These are phyloP conservation scores for Collichthys lucidus DNA, from an alignment of 2,113 vertebrate species.

Conservation along the genomic window DNA sequence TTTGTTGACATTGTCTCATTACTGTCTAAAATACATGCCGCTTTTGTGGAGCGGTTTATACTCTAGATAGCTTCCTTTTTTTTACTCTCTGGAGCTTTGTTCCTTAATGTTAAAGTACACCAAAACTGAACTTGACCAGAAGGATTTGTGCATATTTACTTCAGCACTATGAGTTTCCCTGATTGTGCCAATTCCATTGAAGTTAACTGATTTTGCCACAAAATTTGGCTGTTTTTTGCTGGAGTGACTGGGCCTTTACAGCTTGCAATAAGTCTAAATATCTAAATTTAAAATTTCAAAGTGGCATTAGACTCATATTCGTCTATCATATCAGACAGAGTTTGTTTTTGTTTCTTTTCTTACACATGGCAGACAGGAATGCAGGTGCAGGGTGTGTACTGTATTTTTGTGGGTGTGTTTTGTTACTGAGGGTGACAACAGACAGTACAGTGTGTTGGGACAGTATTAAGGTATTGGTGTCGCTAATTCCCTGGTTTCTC, in stretches of 20 bases:
- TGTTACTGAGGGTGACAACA: background rate
- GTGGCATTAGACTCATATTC: background rate
- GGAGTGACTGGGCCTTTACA: background rate
- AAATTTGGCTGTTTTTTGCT: background rate
- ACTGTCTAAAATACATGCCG: background rate
- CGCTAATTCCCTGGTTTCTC: conserved; percentile 67
- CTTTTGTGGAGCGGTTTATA: background rate
- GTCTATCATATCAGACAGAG: background rate
- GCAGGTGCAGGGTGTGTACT: conserved; percentile 2
- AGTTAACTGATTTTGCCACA: background rate
- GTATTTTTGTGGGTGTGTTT: background rate
- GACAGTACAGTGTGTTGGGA: conserved; percentile 27
- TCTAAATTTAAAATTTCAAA: background rate
- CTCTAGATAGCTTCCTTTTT: background rate
- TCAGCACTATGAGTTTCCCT: background rate
- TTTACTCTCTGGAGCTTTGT: background rate
- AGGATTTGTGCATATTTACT: background rate
- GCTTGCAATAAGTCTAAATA: background rate
- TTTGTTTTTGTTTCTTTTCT: conserved; percentile 14
- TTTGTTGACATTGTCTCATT: background rate
- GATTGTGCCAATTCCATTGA: background rate
- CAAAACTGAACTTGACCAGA: background rate
- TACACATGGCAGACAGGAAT: conserved; percentile 7
- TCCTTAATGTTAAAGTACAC: background rate
- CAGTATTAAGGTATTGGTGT: conserved; percentile 69